Conservation (phyloP, 1,140 invertebrate species). For the Samia ricini region DNA sequence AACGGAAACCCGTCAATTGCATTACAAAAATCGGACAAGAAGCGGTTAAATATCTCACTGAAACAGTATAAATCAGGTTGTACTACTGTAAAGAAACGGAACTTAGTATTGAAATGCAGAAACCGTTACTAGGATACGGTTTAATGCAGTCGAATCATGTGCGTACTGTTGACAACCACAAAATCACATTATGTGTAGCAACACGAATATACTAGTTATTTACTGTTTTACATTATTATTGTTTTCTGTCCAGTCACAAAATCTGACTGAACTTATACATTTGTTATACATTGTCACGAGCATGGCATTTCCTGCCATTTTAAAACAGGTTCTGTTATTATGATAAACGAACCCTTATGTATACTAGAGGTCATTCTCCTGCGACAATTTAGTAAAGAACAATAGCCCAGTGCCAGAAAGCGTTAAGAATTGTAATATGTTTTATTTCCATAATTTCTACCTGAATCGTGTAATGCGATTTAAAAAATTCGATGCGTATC, state of each 20-base stretch:
- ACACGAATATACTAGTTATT: slow-evolving; percentile 9
- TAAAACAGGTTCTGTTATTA: slow-evolving; percentile 61
- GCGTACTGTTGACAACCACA: slow-evolving; percentile 37
- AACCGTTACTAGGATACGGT: slow-evolving; percentile 66
- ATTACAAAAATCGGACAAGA: not conserved
- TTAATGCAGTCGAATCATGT: slow-evolving; percentile 28
- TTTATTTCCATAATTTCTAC: slow-evolving; percentile 58
- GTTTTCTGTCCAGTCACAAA: slow-evolving; percentile 30
- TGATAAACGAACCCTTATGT: slow-evolving; percentile 47
- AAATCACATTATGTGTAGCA: slow-evolving; percentile 26
- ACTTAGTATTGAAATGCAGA: slow-evolving; percentile 65
- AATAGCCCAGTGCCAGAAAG: slow-evolving; percentile 59
- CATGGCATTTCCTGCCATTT: slow-evolving; percentile 56
- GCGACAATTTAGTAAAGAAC: slow-evolving; percentile 43
- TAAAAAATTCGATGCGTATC: slow-evolving; percentile 69
- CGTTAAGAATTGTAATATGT: slow-evolving; percentile 46
- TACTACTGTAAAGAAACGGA: slow-evolving; percentile 4
- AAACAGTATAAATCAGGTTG: not conserved
- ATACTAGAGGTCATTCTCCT: slow-evolving; percentile 63
- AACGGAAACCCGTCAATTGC: not conserved
- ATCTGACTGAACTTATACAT: slow-evolving; percentile 12
- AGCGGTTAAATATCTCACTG: not conserved
- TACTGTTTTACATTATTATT: slow-evolving; percentile 28
- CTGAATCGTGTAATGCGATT: slow-evolving; percentile 55
- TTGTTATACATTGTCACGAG: slow-evolving; percentile 30